phyloP scores from a whole-genome alignment of 2,113 vertebrate species.

The Zapornia atra region DNA sequence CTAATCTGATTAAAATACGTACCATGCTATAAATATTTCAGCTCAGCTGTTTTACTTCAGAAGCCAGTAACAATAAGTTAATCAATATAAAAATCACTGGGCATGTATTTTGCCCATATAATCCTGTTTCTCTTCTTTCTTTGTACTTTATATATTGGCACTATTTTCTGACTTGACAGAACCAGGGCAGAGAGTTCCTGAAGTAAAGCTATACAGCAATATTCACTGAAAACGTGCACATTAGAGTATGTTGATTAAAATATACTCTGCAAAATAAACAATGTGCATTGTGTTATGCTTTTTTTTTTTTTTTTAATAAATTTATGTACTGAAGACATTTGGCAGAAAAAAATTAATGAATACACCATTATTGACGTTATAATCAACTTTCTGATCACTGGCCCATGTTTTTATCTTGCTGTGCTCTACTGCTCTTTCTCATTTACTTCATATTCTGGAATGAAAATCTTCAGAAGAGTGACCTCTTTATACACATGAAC shows the following conservation, averaged over 20 bases:
- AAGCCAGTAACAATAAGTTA: neutral
- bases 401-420: neutral
- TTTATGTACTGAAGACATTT: neutral
- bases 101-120: neutral
- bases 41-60: neutral
- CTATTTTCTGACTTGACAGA: neutral
- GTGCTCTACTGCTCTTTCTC: neutral
- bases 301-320: neutral
- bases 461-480: neutral
- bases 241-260: neutral
- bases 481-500: neutral
- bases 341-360: neutral
- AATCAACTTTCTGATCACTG: conserved; percentile 18
- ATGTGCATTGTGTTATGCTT: neutral
- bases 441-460: neutral
- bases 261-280: neutral
- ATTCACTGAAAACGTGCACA: too few relatives aligned
- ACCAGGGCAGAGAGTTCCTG: neutral
- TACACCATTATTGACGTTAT: neutral
- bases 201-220: neutral
- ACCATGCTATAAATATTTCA: neutral
- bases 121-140: neutral
- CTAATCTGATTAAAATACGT: neutral
- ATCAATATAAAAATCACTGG: neutral
- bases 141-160: neutral